Evolutionary conservation across 2,113 vertebrate genomes (phyloP), one percentile per base, ranked within the genome.

Genomic region (Prietella phreatophila): DNA sequence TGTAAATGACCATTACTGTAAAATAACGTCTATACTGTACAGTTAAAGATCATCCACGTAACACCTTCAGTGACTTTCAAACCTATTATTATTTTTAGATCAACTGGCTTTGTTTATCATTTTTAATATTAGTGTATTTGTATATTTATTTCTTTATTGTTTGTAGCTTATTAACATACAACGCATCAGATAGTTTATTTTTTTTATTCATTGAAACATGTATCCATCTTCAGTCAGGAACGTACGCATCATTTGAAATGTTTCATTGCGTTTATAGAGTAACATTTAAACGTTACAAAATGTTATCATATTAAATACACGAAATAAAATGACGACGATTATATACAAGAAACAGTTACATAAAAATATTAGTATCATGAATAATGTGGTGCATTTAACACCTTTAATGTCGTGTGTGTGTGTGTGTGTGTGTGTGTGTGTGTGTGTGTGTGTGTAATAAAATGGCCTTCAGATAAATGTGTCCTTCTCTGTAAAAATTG

Each of bases 391-490:
- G 11, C n/a, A 67, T 2, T 33, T 67, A 67, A 1, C 65, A 4
- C 3, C 15, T 42, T 42, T 20, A 75, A 7, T 65, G 63, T 65
- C 53, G 79, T 11, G 42, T 47, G 61, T 53, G 27, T 84, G 47
- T 84, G 80, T 82, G 58, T 83, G 11, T 83, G 61, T 50, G 39
- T 69, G 42, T 84, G 61, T 83, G 8, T 67, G 78, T 20, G 42
- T 47, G 61, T 30, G 39, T 84, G 47, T 84, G 42, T n/a, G 1
- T 53, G 30, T 73, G n/a, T 8, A 36, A 5, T 85, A 55, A 50
- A 50, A 50, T 85, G 69, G 30, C 84, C 69, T 76, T 75, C 84
- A 85, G 84, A 85, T 85, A 85, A 85, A 73, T 42, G 84, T 75
- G 69, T 56, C 84, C 53, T 75, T 84, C 82, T 69, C 53, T 85